Evolutionary conservation across 1,140 invertebrate species (phyloP).

Genomic region (Lepidostoma basale): DNA sequence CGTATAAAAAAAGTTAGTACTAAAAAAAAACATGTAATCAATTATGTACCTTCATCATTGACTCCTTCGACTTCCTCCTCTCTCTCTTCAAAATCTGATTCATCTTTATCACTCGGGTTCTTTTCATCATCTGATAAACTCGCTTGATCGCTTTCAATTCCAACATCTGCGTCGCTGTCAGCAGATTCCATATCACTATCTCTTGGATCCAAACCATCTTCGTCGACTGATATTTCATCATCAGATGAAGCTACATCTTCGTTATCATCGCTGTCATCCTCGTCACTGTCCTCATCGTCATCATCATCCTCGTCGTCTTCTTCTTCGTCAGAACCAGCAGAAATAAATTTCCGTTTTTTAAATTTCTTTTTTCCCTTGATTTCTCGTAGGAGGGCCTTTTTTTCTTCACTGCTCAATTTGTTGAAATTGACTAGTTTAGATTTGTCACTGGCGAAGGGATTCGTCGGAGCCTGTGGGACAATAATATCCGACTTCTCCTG

Average conservation of each 20-base stretch:
- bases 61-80: conserved; percentile 36
- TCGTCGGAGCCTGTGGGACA: not conserved
- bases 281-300: conserved; percentile 52
- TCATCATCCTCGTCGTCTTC: conserved; percentile 47
- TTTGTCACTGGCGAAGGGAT: conserved; percentile 35
- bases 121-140: conserved; percentile 10
- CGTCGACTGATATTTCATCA: conserved; percentile 54
- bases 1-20: too few relatives aligned
- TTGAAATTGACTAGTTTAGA: conserved; percentile 47
- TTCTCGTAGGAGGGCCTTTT: conserved; percentile 47
- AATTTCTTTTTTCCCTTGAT: conserved; percentile 47
- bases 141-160: conserved; percentile 14
- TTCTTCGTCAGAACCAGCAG: conserved; percentile 46
- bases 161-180: conserved; percentile 43
- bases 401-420: conserved; percentile 55
- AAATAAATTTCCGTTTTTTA: conserved; percentile 17
- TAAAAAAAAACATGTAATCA: too few relatives aligned
- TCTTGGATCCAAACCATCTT: conserved; percentile 50
- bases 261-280: conserved; percentile 50
- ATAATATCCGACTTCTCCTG: not conserved
- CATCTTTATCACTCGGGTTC: conserved; percentile 1
- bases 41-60: conserved; percentile 42
- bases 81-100: conserved; percentile 42
- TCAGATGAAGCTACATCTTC: conserved; percentile 54
- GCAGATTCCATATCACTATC: conserved; percentile 45